Evolutionary conservation across 1,140 invertebrate species (phyloP), one percentile per base, ranked within the genome.

Genomic region (Asbolus verrucosus): DNA sequence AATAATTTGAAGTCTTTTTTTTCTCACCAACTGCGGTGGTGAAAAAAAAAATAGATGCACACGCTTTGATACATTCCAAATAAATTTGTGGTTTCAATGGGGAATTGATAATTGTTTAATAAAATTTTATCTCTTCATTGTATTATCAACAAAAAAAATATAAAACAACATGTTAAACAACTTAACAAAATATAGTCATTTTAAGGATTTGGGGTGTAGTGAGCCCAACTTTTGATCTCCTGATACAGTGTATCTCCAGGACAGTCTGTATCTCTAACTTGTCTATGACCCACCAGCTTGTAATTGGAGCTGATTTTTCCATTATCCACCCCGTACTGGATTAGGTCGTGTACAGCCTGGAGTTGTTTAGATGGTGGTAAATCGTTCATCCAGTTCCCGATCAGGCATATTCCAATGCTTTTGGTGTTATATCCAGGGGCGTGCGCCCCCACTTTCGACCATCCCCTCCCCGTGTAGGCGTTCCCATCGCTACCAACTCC

Each of bases 391-490:
- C 85, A 88, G 73, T 88, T 86, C 18, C 83, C 89, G 65, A 93
- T 90, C 8, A 93, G 82, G 16, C 86, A 87, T 71, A 93, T 90
- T 59, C 90, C 92, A 13, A 93, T 85, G 65, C 91, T 91, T 38
- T 81, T 82, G 31, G 77, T 80, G 79, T 94, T 94, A 73, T 88
- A 92, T 11, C 79, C 81, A 1, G 84, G 85, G 0, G 91, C 86
- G 74, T 94, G 91, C 0, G 90, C 89, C 3, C 92, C 92, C 0
- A 88, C 77, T 3, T 76, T 81, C 21, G 87, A 84, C 87, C 91
- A 94, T 0, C 90, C 90, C 15, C 92, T 84, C 0, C 91, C 93
- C 69, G 89, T 86, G 74, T 92, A 94, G 5, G 87, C 87, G 4
- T 84, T 82, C 1, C 91, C 91, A 65, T 94, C 91, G 8, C 89